Conservation (phyloP, 2,888 invertebrate genomes). For the Xanthorhoe designata region DNA sequence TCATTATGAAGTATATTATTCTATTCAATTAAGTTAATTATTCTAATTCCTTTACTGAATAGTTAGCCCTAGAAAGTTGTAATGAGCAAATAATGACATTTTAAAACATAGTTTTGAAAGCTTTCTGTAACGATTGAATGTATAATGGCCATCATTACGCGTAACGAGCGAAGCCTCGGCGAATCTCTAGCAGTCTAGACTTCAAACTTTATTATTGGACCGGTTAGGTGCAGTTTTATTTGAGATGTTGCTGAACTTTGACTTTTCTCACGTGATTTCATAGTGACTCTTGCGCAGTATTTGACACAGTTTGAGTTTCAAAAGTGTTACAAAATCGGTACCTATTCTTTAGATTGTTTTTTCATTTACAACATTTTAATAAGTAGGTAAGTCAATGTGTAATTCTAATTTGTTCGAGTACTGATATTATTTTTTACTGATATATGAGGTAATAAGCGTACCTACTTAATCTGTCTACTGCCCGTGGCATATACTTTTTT, state of each 20-base stretch:
- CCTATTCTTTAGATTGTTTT: conserved; percentile 4
- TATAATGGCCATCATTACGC: conserved; percentile 39
- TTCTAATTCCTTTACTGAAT: conserved; percentile 6
- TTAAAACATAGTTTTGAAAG: conserved; percentile 41
- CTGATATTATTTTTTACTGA: no score
- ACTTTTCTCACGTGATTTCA: conserved; percentile 24
- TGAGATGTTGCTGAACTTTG: conserved; percentile 25
- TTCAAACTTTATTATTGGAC: conserved; percentile 8
- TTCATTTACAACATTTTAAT: background rate
- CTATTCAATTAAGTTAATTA: no score
- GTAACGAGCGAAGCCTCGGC: conserved; percentile 36
- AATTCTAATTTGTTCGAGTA: background rate
- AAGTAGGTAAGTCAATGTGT: background rate
- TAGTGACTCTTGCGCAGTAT: conserved; percentile 25
- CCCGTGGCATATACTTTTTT: no score
- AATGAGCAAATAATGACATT: conserved; percentile 44
- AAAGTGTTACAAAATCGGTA: conserved; percentile 15
- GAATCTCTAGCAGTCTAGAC: conserved; percentile 15
- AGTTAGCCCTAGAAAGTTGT: conserved; percentile 32
- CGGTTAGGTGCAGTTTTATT: background rate
- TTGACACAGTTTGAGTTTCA: conserved; percentile 32
- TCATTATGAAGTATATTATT: no score
- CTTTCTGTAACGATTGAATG: conserved; percentile 38
- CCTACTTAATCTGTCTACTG: no score
- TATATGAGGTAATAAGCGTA: no score